These are phyloP conservation scores for Amphilophus citrinellus DNA, from an alignment of 2,113 vertebrate genomes.

Conservation along the genomic window DNA sequence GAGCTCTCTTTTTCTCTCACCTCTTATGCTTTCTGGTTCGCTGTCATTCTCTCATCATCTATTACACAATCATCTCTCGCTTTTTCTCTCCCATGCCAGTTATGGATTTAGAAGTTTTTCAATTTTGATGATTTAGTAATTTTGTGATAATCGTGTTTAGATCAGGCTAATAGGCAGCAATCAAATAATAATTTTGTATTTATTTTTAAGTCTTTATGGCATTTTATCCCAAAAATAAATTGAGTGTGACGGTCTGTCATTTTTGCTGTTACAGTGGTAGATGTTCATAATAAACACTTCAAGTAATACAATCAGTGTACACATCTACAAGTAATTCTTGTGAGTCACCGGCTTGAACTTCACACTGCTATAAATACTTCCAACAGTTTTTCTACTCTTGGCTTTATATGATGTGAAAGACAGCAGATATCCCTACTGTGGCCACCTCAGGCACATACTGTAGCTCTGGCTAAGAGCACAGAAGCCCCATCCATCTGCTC, in stretches of 20 bases:
- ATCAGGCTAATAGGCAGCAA: neutral
- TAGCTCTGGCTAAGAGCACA: neutral
- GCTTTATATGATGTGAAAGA: neutral
- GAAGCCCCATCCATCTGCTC: no score
- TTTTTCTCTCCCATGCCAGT: neutral
- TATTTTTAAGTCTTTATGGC: no score
- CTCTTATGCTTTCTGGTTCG: slow-evolving; percentile 11
- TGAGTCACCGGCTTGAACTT: neutral
- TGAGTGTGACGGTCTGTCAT: neutral
- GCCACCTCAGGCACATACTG: neutral
- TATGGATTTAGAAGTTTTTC: neutral
- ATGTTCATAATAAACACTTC: no score
- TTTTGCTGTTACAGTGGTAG: neutral
- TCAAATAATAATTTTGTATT: no score
- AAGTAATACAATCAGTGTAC: no score
- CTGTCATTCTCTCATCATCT: neutral
- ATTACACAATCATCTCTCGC: neutral
- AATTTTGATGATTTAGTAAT: neutral
- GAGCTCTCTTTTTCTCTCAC: slow-evolving; percentile 17
- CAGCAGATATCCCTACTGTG: neutral
- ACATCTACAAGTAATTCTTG: no score
- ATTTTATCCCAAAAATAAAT: neutral
- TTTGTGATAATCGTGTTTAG: neutral
- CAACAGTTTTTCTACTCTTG: neutral
- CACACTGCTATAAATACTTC: neutral